Conservation (phyloP, 2,797 vertebrate species). For the Remorina albescens region DNA sequence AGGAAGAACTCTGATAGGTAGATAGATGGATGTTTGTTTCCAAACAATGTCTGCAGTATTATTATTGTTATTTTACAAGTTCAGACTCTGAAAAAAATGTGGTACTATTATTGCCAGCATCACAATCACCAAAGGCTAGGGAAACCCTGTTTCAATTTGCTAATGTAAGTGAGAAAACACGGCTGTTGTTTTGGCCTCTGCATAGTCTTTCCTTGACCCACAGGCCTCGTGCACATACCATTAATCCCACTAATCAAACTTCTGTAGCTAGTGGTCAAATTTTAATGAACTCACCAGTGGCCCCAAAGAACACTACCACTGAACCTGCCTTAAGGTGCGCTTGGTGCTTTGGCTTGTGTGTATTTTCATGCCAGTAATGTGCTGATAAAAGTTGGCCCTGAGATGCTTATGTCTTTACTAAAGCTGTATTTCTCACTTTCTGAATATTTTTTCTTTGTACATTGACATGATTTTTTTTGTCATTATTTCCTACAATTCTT, state of each 20-base stretch:
- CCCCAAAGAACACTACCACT: slow-evolving; percentile 40
- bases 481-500: background rate
- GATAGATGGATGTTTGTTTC: slow-evolving; percentile 7
- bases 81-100: no score
- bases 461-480: background rate
- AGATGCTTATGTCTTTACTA: slow-evolving; percentile 42
- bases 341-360: slow-evolving; percentile 38
- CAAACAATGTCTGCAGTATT: slow-evolving; percentile 15
- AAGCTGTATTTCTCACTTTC: slow-evolving; percentile 8
- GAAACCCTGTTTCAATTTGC: slow-evolving; percentile 8
- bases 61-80: slow-evolving; percentile 3
- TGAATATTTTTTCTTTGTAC: no score
- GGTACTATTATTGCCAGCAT: no score
- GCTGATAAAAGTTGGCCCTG: slow-evolving; percentile 31
- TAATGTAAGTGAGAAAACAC: slow-evolving; percentile 79
- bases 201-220: slow-evolving; percentile 46
- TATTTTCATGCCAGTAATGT: slow-evolving; percentile 44
- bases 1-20: slow-evolving; percentile 3
- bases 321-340: slow-evolving; percentile 48
- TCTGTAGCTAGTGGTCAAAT: slow-evolving; percentile 47
- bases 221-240: slow-evolving; percentile 58
- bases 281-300: slow-evolving; percentile 63
- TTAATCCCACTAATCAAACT: no score
- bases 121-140: slow-evolving; percentile 1
- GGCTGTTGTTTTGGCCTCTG: slow-evolving; percentile 62